A percentile compares a stretch with the other conserved stretches of the same genome.
Conservation (phyloP, 1,140 invertebrate species). For the Ptiloglossa arizonensis region DNA sequence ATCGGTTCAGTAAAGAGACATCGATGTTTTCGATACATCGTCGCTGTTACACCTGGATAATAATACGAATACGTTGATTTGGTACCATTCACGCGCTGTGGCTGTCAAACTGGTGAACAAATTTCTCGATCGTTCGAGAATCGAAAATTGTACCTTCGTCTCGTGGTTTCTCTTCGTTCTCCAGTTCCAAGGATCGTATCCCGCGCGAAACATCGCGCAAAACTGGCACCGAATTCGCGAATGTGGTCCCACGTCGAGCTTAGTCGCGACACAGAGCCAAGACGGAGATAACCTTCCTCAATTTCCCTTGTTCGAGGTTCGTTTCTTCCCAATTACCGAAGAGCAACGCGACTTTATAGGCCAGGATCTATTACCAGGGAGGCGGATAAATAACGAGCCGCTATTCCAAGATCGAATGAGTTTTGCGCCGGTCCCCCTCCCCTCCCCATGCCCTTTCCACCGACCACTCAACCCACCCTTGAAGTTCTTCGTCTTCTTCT, state of each 20-base stretch:
- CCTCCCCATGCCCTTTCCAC: conserved; percentile 22
- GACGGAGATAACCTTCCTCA: conserved; percentile 43
- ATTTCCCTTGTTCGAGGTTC: conserved; percentile 50
- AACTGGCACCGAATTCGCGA: neutral
- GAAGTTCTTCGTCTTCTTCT: conserved; percentile 6
- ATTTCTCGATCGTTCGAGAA: too few species aligned
- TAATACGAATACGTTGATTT: too few species aligned
- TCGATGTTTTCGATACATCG: too few species aligned
- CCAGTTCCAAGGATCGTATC: too few species aligned
- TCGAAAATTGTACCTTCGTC: too few species aligned
- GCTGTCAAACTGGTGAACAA: too few species aligned
- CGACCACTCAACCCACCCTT: too few species aligned
- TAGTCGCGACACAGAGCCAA: conserved; percentile 8
- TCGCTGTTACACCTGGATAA: too few species aligned
- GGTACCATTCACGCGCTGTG: too few species aligned
- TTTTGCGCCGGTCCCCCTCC: conserved; percentile 56
- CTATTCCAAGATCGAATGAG: conserved; percentile 71
- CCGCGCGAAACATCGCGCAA: neutral
- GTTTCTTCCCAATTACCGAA: conserved; percentile 71
- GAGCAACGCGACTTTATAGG: conserved; percentile 64
- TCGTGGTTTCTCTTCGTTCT: too few species aligned
- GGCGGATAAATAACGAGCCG: conserved; percentile 74
- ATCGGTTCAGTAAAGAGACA: too few species aligned
- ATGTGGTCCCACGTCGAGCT: neutral
- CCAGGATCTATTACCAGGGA: conserved; percentile 70